A percentile compares a stretch with the other conserved stretches of the same genome.
phyloP scores from a whole-genome alignment of 2,113 vertebrate genomes.

The Etheostoma cragini region DNA sequence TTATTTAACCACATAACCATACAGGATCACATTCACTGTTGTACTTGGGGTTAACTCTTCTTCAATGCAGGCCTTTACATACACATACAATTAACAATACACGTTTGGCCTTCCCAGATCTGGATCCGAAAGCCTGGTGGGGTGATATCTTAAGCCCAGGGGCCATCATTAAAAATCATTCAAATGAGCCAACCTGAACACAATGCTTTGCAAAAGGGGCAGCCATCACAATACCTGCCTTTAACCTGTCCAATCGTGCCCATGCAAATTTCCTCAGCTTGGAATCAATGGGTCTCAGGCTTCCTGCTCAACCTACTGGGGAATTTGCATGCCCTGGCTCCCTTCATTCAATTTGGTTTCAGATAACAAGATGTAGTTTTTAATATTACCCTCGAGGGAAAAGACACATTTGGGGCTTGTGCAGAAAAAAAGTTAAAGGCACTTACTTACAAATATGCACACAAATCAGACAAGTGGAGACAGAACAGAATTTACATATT shows the following conservation, averaged over 20 bases:
- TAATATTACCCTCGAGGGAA: slow-evolving; percentile 72
- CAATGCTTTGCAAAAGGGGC: slow-evolving; percentile 78
- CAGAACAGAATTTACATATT: not conserved
- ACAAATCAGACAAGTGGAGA: not conserved
- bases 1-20: slow-evolving; percentile 34
- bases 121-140: slow-evolving; percentile 57
- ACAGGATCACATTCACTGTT: slow-evolving; percentile 40
- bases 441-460: not conserved
- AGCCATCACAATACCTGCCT: slow-evolving; percentile 67
- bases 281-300: slow-evolving; percentile 68
- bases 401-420: slow-evolving; percentile 9
- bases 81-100: slow-evolving; percentile 40
- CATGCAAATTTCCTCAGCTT: slow-evolving; percentile 78
- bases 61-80: slow-evolving; percentile 12
- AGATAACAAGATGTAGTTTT: slow-evolving; percentile 75
- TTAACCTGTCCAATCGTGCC: slow-evolving; percentile 78
- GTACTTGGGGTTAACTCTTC: slow-evolving; percentile 29
- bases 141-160: slow-evolving; percentile 50
- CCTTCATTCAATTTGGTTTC: slow-evolving; percentile 76
- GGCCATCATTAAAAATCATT: slow-evolving; percentile 77
- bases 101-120: slow-evolving; percentile 26
- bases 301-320: slow-evolving; percentile 59
- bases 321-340: slow-evolving; percentile 78
- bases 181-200: slow-evolving; percentile 81
- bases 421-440: slow-evolving; percentile 12